Base-by-base conservation (phyloP, 2,888 invertebrate species). In the Sminthurides aquaticus region DNA sequence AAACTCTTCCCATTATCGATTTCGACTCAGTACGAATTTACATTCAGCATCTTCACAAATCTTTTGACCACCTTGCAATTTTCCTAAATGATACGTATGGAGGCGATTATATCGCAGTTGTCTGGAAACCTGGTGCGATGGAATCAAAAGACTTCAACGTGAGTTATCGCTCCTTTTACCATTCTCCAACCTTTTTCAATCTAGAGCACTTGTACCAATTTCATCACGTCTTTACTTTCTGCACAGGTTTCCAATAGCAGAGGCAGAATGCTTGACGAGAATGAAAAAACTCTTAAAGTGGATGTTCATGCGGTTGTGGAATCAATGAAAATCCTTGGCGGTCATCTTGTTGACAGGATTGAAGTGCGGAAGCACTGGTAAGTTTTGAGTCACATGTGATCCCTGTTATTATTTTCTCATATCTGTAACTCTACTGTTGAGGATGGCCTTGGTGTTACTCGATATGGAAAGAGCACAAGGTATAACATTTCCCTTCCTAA, bases 11-110 rank as follows among this genome's bases (percentile, higher is more conserved):
- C 0, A 82, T 90, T 0, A 83, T 87, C 0, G 87, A 86, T 71
- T 91, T 89, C 76, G 83, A 94, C 79, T 90, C 90, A 0, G 85
- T 90, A 0, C 78, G 83, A 62, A 79, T 78, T 27, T 91, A 89
- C 76, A 79, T 96, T 55, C 79, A 82, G 2, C 88, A 90, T 67
- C 79, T 96, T 68, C 78, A 90, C 88, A 80, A 83, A 64, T 84
- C 84, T 28, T 92, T 87, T 78, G 82, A 83, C 0, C 87, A 91
- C 8, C 85, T 86, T 76, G 94, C 92, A 0, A 77, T 91, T 62
- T 95, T 97, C 78, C 95, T 96, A 80, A 86, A 93, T 79, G 90
- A 97, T 79, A 80, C 83, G 0, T 91, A 87, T 78, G 94, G 93
- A n/a, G 94, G 94, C 1, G 83, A 84, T 69, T 81, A 85, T n/a